phyloP scores from a whole-genome alignment of 2,888 invertebrate species.

The Polymixis flavicincta region DNA sequence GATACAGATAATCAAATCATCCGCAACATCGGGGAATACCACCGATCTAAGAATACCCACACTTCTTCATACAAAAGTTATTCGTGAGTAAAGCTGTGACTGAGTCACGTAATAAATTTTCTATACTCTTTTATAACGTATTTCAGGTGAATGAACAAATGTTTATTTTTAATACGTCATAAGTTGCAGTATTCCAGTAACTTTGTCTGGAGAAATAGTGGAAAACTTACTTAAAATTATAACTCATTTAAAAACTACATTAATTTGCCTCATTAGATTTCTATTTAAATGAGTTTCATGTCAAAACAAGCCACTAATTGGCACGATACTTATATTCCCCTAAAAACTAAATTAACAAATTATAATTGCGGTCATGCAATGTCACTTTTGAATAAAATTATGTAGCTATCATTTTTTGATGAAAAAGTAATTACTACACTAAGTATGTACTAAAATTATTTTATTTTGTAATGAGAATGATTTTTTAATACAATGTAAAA shows the following conservation, averaged over 20 bases:
- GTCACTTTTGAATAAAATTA: conserved; percentile 31
- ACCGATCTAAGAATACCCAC: too few relatives aligned
- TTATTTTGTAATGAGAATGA: neutral
- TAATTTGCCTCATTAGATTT: conserved; percentile 31
- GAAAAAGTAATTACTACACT: too few relatives aligned
- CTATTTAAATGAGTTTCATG: conserved; percentile 43
- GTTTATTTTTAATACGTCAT: neutral
- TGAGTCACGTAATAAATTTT: neutral
- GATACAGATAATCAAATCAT: too few relatives aligned
- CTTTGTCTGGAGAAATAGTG: neutral
- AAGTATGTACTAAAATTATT: neutral
- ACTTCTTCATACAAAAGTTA: too few relatives aligned
- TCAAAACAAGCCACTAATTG: conserved; percentile 25
- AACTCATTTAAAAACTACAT: conserved; percentile 21
- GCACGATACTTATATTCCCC: conserved; percentile 21
- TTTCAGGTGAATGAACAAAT: neutral
- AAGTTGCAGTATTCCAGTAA: neutral
- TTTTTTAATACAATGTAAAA: neutral
- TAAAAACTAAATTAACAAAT: conserved; percentile 47
- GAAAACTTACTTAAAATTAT: conserved; percentile 1
- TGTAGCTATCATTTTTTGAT: conserved; percentile 10
- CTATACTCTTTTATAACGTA: neutral
- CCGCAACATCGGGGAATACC: too few relatives aligned
- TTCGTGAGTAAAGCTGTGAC: neutral
- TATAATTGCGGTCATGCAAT: conserved; percentile 22